phyloP scores from a whole-genome alignment of 2,888 invertebrate genomes.

The Pomacea canaliculata region DNA sequence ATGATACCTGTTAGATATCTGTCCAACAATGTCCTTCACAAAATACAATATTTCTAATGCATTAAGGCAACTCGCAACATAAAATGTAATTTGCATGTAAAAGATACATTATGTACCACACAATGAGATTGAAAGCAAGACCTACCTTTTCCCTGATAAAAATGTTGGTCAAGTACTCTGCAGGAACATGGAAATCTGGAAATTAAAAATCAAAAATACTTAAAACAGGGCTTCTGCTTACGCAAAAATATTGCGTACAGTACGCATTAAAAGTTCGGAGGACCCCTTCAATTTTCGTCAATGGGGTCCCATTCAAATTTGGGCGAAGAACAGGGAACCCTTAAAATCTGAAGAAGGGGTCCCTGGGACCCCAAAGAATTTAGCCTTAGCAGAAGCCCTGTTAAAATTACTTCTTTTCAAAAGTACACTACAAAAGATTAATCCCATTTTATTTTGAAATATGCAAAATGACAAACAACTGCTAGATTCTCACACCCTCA shows the following conservation, averaged over 20 bases:
- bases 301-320: too few relatives aligned
- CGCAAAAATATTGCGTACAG: too few relatives aligned
- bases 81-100: not conserved
- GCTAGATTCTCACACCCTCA: too few relatives aligned
- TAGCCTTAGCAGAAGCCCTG: too few relatives aligned
- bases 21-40: not conserved
- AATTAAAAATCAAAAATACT: constrained; percentile 29
- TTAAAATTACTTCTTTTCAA: not conserved
- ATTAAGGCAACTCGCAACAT: not conserved
- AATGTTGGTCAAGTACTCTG: constrained; percentile 98
- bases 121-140: not conserved
- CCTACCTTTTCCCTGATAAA: constrained; percentile 80
- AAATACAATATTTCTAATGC: not conserved
- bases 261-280: too few relatives aligned
- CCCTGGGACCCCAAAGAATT: too few relatives aligned
- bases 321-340: too few relatives aligned
- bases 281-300: too few relatives aligned
- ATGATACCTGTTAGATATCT: too few relatives aligned
- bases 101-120: not conserved
- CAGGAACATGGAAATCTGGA: constrained; percentile 93
- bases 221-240: not conserved
- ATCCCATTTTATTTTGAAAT: too few relatives aligned
- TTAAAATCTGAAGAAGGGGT: too few relatives aligned
- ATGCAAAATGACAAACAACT: too few relatives aligned
- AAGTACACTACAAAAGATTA: not conserved